Conservation (phyloP, 1,140 invertebrate genomes). For the Zaprionus ghesquierei region DNA sequence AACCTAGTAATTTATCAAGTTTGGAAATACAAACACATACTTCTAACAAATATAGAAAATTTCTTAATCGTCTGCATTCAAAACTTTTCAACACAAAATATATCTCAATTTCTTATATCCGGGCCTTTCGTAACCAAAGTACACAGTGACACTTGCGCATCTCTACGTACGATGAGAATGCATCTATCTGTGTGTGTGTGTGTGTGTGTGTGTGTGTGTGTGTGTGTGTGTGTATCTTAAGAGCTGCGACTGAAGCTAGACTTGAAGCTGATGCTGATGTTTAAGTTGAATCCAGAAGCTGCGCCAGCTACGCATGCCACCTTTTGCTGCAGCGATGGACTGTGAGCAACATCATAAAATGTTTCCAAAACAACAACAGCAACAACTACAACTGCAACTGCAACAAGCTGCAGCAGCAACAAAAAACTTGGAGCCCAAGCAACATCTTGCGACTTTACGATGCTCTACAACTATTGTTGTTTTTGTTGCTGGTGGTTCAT, state of each 20-base stretch:
- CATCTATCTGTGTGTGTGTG: not conserved
- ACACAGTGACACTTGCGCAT: constrained; percentile 2
- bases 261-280: constrained; percentile 1
- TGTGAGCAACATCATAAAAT: constrained; percentile 48
- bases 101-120: no score
- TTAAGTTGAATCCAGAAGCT: not conserved
- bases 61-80: no score
- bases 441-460: constrained; percentile 61
- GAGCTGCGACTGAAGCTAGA: constrained; percentile 12
- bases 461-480: constrained; percentile 57
- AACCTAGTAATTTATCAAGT: no score
- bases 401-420: constrained; percentile 27
- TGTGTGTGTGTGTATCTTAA: constrained; percentile 1
- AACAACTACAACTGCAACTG: constrained; percentile 18
- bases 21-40: no score
- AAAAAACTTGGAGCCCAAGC: constrained; percentile 26
- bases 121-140: no score
- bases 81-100: no score
- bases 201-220: no score
- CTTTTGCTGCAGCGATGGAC: constrained; percentile 22
- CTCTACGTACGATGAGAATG: constrained; percentile 17
- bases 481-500: constrained; percentile 26
- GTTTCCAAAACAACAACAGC: constrained; percentile 39
- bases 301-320: constrained; percentile 35
- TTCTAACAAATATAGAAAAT: no score